Conservation (phyloP, 2,888 invertebrate genomes). For the Drosophila hawaiiensis region DNA sequence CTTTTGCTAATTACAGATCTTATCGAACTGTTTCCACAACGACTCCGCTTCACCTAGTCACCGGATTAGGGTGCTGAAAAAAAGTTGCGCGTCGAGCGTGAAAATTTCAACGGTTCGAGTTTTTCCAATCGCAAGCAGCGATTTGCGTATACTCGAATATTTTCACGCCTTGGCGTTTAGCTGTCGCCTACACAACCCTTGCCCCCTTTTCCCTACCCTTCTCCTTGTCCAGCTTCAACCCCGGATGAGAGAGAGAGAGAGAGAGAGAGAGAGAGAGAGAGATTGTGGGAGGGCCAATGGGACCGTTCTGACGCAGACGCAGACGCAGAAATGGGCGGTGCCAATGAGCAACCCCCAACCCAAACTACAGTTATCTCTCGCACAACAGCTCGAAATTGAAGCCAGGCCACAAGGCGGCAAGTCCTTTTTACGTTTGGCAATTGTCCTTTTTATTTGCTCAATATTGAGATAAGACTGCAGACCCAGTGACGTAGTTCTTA, state of each 20-base stretch:
- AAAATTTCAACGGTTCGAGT: conserved; percentile 52
- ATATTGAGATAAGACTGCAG: background rate
- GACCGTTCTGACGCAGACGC: conserved; percentile 40
- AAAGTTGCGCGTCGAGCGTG: conserved; percentile 37
- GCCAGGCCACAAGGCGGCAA: background rate
- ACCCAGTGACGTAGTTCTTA: background rate
- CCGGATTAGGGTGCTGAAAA: conserved; percentile 33
- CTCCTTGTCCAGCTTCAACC: conserved; percentile 1
- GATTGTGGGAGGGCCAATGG: conserved; percentile 4
- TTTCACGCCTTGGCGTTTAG: conserved; percentile 33
- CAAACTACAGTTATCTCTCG: background rate
- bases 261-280: background rate
- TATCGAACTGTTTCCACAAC: conserved; percentile 9
- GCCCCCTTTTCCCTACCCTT: background rate
- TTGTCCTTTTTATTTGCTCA: background rate
- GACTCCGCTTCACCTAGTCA: conserved; percentile 7
- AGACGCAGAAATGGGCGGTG: conserved; percentile 34
- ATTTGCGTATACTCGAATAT: conserved; percentile 29
- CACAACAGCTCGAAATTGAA: background rate
- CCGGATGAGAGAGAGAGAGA: background rate
- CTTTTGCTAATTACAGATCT: conserved; percentile 32
- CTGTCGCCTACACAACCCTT: background rate
- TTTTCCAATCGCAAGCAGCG: conserved; percentile 24
- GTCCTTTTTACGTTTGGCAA: no score
- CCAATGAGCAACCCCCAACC: conserved; percentile 16